Percentiles rank a stretch among this genome's conserved stretches.
phyloP scores from a whole-genome alignment of 1,140 invertebrate species.

The Heterodera carotae region DNA sequence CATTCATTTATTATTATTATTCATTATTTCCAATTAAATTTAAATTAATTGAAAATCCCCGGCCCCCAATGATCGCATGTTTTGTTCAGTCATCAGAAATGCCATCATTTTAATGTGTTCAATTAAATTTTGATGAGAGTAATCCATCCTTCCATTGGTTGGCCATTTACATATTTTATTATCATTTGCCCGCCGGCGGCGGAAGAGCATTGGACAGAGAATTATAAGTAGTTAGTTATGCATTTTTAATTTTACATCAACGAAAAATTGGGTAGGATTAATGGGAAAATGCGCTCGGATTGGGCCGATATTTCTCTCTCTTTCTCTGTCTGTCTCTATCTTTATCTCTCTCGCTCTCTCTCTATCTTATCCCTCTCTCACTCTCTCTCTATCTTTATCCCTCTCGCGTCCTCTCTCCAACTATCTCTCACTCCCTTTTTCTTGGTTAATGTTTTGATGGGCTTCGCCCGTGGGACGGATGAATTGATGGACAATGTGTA shows the following conservation, averaged over 20 bases:
- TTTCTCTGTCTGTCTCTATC: too few species aligned
- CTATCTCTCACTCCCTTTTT: too few species aligned
- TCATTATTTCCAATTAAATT: not conserved
- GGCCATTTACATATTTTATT: not conserved
- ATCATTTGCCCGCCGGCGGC: not conserved
- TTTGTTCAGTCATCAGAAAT: too few species aligned
- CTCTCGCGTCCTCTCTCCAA: too few species aligned
- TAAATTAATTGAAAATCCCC: not conserved
- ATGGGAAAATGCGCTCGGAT: not conserved
- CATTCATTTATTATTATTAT: not conserved
- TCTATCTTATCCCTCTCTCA: too few species aligned
- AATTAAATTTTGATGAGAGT: not conserved
- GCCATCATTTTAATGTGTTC: not conserved
- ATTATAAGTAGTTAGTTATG: not conserved
- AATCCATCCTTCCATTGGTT: not conserved
- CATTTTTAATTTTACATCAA: not conserved
- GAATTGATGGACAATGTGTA: not conserved
- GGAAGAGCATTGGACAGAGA: not conserved
- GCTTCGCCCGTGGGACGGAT: too few species aligned
- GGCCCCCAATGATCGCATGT: not conserved
- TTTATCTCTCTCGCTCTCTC: too few species aligned
- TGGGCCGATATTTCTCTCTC: not conserved
- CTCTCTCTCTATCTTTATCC: too few species aligned
- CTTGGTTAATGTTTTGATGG: too few species aligned
- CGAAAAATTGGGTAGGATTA: not conserved